These are phyloP conservation scores for Cryptophagus acutangulus DNA, from an alignment of 2,888 invertebrate genomes.

Conservation along the genomic window DNA sequence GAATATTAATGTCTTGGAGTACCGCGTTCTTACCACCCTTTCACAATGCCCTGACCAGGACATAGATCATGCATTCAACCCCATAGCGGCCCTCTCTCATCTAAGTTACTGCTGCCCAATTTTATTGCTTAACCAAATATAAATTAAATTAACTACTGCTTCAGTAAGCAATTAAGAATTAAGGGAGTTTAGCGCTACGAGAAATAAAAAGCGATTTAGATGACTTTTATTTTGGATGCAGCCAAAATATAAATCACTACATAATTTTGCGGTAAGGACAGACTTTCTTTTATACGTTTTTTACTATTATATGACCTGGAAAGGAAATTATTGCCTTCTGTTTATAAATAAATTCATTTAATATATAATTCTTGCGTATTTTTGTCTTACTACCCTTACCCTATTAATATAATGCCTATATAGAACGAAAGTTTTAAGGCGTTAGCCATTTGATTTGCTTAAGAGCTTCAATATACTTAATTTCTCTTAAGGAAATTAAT, in stretches of 20 bases:
- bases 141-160: conserved; percentile 51
- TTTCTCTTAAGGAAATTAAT: conserved; percentile 47
- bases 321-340: too few relatives aligned
- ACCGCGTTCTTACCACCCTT: conserved; percentile 47
- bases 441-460: conserved; percentile 45
- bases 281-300: conserved; percentile 11
- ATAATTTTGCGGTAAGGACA: conserved; percentile 30
- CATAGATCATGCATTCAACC: conserved; percentile 46
- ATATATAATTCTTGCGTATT: not conserved
- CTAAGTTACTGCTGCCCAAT: conserved; percentile 42
- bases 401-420: conserved; percentile 34
- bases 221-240: conserved; percentile 45
- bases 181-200: conserved; percentile 44
- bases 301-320: too few relatives aligned
- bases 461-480: conserved; percentile 46
- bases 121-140: conserved; percentile 49
- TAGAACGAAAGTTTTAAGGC: conserved; percentile 34
- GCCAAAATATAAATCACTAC: conserved; percentile 34
- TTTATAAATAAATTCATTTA: too few relatives aligned
- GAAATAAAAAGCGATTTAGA: conserved; percentile 47
- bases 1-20: conserved; percentile 49
- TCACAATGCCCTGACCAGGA: conserved; percentile 44
- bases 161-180: conserved; percentile 50
- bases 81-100: conserved; percentile 24
- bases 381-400: not conserved